Conservation (phyloP, 2,113 vertebrate species). For the Nesospiza acunhae region DNA sequence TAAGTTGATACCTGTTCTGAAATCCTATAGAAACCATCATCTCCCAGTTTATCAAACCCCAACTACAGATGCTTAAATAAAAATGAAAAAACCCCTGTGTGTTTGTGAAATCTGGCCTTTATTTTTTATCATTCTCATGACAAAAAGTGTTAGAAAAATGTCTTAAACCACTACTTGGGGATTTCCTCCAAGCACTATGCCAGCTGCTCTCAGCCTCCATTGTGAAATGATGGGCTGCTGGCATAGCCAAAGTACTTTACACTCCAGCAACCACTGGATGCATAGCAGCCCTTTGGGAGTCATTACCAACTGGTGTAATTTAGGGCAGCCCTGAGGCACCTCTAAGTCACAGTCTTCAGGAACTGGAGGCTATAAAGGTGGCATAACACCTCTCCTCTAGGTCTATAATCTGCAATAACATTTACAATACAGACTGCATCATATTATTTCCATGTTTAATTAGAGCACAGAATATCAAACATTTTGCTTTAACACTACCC, state of each 20-base stretch:
- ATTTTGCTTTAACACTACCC: conserved; percentile 58
- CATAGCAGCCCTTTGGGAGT: conserved; percentile 62
- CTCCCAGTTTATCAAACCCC: not conserved
- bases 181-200: conserved; percentile 62
- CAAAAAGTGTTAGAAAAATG: conserved; percentile 60
- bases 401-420: conserved; percentile 67
- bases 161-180: conserved; percentile 70
- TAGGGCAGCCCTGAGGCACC: conserved; percentile 65
- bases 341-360: conserved; percentile 59
- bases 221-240: conserved; percentile 64
- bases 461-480: conserved; percentile 50
- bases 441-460: conserved; percentile 61
- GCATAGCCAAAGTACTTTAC: conserved; percentile 67
- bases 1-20: not conserved
- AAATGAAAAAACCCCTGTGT: not conserved
- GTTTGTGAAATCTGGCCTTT: conserved; percentile 56
- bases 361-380: conserved; percentile 64
- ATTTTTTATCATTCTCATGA: conserved; percentile 55
- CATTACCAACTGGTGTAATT: conserved; percentile 68
- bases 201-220: conserved; percentile 63
- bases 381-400: conserved; percentile 62
- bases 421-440: conserved; percentile 62
- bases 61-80: conserved; percentile 46
- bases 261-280: conserved; percentile 68
- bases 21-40: not conserved